Percentiles rank a stretch among this genome's conserved stretches.
Conservation (phyloP, 1,140 invertebrate species). For the Oreohelix idahoensis region DNA sequence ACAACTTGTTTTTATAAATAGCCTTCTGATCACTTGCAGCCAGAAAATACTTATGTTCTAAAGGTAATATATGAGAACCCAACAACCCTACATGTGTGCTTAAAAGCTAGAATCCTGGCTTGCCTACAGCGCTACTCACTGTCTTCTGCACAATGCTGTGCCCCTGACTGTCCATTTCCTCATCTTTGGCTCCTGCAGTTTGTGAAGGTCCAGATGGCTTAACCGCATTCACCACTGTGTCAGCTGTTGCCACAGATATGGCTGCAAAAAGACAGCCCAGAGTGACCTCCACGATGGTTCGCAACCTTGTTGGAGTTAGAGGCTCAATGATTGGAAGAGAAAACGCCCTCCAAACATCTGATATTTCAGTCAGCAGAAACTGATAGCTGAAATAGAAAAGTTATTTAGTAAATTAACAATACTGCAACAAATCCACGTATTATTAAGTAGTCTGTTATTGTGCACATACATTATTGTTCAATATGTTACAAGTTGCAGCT, state of each 20-base stretch:
- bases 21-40: no score
- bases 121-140: constrained; percentile 56
- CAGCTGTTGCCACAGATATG: constrained; percentile 81
- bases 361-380: constrained; percentile 85
- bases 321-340: constrained; percentile 90
- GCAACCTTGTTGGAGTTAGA: constrained; percentile 84
- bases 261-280: constrained; percentile 87
- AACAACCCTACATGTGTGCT: no score
- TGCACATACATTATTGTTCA: no score
- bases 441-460: no score
- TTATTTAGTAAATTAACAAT: no score
- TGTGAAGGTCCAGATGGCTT: constrained; percentile 53
- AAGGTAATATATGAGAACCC: no score
- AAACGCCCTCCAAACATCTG: constrained; percentile 85
- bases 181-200: constrained; percentile 74
- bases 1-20: no score
- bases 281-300: constrained; percentile 83
- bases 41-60: no score
- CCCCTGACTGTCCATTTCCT: constrained; percentile 72
- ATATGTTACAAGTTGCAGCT: no score
- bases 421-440: no score
- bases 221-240: constrained; percentile 78
- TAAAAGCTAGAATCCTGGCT: no score
- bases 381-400: constrained; percentile 77
- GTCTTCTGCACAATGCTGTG: constrained; percentile 72